Evolutionary conservation across 53 echinoderm and acorn worm genomes (phyloP).

Genomic region (Apostichopus leukothele): DNA sequence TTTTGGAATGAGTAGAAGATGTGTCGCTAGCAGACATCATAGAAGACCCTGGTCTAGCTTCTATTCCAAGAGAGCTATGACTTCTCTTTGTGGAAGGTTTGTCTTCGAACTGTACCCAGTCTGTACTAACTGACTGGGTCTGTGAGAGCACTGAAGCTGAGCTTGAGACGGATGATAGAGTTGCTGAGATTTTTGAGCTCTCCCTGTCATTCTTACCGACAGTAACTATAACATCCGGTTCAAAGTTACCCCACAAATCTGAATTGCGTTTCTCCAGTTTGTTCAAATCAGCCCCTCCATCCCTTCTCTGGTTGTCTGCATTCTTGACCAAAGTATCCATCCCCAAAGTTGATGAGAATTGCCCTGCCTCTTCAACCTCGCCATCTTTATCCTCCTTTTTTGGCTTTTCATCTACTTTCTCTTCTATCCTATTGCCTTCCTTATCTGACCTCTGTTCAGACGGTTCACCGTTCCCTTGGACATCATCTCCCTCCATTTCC

Average conservation of each 20-base stretch:
- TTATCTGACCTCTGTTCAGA: background rate
- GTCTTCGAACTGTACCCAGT: slow-evolving; percentile 57
- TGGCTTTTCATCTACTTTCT: background rate
- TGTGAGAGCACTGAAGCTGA: background rate
- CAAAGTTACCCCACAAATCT: slow-evolving; percentile 38
- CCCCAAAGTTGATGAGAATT: background rate
- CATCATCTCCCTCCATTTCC: background rate
- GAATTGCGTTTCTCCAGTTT: background rate
- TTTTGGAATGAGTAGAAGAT: slow-evolving; percentile 31
- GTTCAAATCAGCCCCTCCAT: background rate
- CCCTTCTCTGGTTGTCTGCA: background rate
- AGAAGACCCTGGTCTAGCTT: background rate
- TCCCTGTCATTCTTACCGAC: background rate
- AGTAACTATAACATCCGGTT: slow-evolving; percentile 21
- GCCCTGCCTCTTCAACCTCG: background rate
- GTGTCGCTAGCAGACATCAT: background rate
- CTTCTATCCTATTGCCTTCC: background rate
- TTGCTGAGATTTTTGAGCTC: background rate
- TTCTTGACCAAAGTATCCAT: background rate
- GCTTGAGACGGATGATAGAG: background rate
- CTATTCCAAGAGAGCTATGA: slow-evolving; percentile 5
- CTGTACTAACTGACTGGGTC: slow-evolving; percentile 8
- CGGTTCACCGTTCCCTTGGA: background rate
- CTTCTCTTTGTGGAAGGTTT: slow-evolving; percentile 16
- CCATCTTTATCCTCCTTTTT: background rate